Evolutionary conservation across 2,797 vertebrate genomes (phyloP), one percentile per base, ranked within the genome.

Genomic region (Amniataba percoides): DNA sequence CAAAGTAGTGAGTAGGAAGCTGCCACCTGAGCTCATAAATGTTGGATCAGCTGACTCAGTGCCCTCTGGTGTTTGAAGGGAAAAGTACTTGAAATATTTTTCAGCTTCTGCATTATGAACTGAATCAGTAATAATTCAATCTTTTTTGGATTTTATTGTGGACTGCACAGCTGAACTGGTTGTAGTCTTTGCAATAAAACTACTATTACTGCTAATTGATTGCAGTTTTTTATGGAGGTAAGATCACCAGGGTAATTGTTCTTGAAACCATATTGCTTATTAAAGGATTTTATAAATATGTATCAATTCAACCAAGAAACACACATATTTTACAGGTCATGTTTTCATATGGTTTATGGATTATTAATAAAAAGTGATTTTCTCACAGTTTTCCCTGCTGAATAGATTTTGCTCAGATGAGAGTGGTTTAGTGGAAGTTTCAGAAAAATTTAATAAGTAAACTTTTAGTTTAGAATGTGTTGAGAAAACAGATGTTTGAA

Each of bases 51-150:
- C n/a, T 39, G 45, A 78, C 46, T 43, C 13, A n/a, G 67, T 69
- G 76, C 80, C 86, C 84, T 76, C 90, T 91, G 69, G 71, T 89
- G 88, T 85, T 83, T 5, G 4, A 21, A 27, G 52, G 64, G 31
- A 63, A 66, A 78, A 82, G 12, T 42, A 36, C 56, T 25, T 15
- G 1, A 15, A 19, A 53, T 48, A 13, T 46, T 23, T 63, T 60
- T 56, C 19, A 63, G 53, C 6, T 42, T 45, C 25, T 63, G 53
- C 46, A 13, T 42, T 10, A 46, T 23, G 14, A 74, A 21, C 21
- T 16, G 13, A 58, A 45, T 49, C 19, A 25, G 25, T 21, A 23
- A n/a, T 23, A 19, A 10, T 34, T 52, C 3, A 45, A 25, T 34
- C 18, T 40, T 31, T 31, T 31, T 31, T 18, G 8, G 34, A 45